Evolutionary conservation across 92 coral and sea anemone genomes (phyloP).

Genomic region (Parazoanthus atlanticus): DNA sequence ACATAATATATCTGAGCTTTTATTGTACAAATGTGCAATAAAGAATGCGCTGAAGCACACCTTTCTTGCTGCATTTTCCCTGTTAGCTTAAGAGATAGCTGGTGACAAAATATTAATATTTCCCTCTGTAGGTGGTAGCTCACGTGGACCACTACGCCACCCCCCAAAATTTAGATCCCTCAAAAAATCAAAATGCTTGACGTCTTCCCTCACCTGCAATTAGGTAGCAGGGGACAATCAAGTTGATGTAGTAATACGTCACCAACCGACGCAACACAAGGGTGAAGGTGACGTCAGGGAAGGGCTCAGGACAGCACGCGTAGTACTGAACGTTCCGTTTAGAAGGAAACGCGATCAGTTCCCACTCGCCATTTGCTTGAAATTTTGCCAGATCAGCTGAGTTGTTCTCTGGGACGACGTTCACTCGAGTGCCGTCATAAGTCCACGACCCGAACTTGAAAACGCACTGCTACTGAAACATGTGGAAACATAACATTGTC

Average conservation of each 20-base stretch:
- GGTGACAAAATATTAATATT: no score
- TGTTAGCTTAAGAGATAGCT: no score
- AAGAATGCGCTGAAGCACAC: no score
- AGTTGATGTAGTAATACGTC: constrained; percentile 81
- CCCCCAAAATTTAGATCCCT: no score
- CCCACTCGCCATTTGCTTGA: constrained; percentile 92
- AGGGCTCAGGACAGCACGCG: constrained; percentile 82
- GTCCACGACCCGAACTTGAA: constrained; percentile 98
- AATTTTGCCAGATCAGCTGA: constrained; percentile 63
- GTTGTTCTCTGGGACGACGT: constrained; percentile 67
- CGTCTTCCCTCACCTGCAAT: constrained; percentile 70
- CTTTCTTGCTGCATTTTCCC: no score
- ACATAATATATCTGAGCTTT: no score
- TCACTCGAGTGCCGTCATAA: constrained; percentile 79
- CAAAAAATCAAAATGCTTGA: no score
- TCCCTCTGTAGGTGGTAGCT: no score
- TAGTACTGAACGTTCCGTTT: constrained; percentile 57
- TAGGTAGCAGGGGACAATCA: constrained; percentile 87
- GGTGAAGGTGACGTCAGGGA: constrained; percentile 90
- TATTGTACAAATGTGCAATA: no score
- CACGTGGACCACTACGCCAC: no score
- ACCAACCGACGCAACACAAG: constrained; percentile 80
- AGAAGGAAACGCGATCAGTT: constrained; percentile 77
- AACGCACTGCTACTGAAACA: constrained; percentile 57
- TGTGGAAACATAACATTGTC: not conserved